Base-by-base conservation (phyloP, 1,140 invertebrate species). In the Meloidogyne chitwoodi region DNA sequence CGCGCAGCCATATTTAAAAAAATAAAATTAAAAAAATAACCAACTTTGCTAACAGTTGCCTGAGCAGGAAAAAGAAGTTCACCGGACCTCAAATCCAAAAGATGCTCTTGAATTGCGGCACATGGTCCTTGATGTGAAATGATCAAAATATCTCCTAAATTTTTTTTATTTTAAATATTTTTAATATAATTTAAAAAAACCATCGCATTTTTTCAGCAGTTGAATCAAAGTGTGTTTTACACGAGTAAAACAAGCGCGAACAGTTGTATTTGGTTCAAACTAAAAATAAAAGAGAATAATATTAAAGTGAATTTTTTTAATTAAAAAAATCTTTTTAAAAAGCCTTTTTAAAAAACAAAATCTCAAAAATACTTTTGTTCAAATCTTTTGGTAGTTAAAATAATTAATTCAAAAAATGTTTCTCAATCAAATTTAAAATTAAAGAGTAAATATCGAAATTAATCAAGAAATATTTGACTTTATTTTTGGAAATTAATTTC, bases 41-140 rank as follows among this genome's bases (percentile, higher is more conserved):
- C 12, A 34, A 70, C 68, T 26, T 70, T 70, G 29, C 68, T 70
- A 16, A 70, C 68, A 29, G 68, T 70, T 14, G 48, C 48, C 48
- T 56, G 48, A 5, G 48, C 48, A 56, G 48, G 48, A n/a, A n/a
- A 56, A 1, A 27, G 68, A 31, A 61, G 0, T 22, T 44, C 68
- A 26, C 10, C 68, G 8, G 68, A 41, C 27, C 61, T 44, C 27
- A 61, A 10, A 29, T 41, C 31, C 68, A 29, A 29, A 56, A 44
- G 29, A 70, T 61, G 8, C 10, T 31, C 24, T 14, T 70, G 68
- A 19, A 70, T 16, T 6, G 68, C 68, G 16, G 68, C 68, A 26
- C 44, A n/a, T 1, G 68, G 68, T 26, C 34, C 68, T 70, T 70
- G 68, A 44, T 70, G 68, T 10, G 68, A 22, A n/a, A 48, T 10